These are phyloP conservation scores for Zaprionus ornatus DNA, from an alignment of 1,140 invertebrate species.

Conservation along the genomic window DNA sequence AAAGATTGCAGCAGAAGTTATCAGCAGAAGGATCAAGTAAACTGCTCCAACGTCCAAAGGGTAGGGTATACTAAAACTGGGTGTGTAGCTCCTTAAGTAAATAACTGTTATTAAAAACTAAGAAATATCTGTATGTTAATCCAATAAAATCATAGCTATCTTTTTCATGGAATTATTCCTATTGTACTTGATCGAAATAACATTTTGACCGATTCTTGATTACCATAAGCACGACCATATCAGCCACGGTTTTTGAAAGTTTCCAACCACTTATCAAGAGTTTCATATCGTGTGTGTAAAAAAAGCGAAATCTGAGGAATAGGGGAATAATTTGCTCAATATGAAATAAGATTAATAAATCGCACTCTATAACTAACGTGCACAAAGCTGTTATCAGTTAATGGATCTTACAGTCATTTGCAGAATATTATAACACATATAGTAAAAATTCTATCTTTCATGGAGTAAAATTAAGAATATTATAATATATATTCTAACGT, in stretches of 20 bases:
- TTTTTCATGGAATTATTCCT: neutral
- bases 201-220: neutral
- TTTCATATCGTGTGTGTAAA: neutral
- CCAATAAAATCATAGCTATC: neutral
- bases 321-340: neutral
- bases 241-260: neutral
- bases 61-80: neutral
- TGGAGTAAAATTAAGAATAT: neutral
- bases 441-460: neutral
- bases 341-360: too few species aligned
- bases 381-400: neutral
- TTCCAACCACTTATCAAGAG: neutral
- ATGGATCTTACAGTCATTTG: too few species aligned
- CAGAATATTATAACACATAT: too few species aligned
- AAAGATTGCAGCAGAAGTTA: conserved; percentile 22
- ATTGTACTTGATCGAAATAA: neutral
- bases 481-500: neutral
- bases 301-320: neutral
- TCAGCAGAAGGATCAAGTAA: conserved; percentile 1
- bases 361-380: neutral
- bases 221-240: neutral
- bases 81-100: conserved; percentile 7
- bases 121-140: neutral
- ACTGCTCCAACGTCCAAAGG: conserved; percentile 7
- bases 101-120: neutral